A percentile compares a stretch with the other conserved stretches of the same genome.
Conservation (phyloP, 2,888 invertebrate species). For the Cantharis rustica region DNA sequence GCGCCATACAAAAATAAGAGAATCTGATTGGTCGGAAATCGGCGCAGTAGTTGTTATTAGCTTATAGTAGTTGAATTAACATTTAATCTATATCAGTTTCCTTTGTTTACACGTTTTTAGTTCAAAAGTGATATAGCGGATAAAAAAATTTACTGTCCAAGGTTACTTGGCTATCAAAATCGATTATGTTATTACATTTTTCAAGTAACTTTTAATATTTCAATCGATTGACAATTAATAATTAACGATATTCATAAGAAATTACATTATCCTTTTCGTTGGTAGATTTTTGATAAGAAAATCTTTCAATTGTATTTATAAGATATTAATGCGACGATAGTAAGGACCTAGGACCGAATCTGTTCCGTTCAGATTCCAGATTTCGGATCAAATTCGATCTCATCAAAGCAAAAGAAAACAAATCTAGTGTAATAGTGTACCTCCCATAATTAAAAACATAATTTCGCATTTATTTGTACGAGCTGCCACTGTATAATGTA, state of each 20-base stretch:
- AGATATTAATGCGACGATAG: too few relatives aligned
- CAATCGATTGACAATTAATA: background rate
- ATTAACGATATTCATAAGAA: background rate
- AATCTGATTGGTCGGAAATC: background rate
- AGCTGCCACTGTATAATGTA: background rate
- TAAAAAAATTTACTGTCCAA: background rate
- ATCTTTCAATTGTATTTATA: background rate
- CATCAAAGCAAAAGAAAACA: too few relatives aligned
- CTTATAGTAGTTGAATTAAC: background rate
- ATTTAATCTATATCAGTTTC: background rate
- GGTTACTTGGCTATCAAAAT: background rate
- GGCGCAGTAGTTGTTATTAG: background rate
- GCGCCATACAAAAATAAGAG: background rate
- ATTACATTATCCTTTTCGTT: too few relatives aligned
- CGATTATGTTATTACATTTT: background rate
- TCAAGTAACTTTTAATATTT: background rate
- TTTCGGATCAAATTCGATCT: too few relatives aligned
- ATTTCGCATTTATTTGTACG: background rate
- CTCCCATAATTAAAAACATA: too few relatives aligned
- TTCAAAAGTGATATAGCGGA: background rate
- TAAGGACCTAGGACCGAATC: too few relatives aligned
- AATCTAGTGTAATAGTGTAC: too few relatives aligned
- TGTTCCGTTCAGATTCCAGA: too few relatives aligned
- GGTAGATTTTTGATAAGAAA: too few relatives aligned
- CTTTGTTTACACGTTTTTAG: background rate